Evolutionary conservation across 23 tunicate genomes (phyloP).

Genomic region (Trididemnum clinides): DNA sequence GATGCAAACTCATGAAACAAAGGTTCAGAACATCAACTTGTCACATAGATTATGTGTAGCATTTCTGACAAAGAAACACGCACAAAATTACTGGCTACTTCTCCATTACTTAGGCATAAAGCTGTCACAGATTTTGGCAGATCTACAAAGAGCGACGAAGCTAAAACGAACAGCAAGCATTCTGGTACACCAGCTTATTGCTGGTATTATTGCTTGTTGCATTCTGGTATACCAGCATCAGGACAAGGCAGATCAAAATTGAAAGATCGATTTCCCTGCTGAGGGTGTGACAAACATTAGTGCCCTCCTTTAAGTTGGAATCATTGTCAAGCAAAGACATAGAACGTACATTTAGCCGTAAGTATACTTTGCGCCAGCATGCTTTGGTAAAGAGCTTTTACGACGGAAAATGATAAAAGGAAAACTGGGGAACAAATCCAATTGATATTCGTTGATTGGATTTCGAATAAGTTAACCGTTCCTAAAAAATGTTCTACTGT

Average conservation of each 20-base stretch:
- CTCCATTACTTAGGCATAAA: not conserved
- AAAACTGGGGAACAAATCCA: too few relatives aligned
- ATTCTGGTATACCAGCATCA: not conserved
- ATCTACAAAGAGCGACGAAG: not conserved
- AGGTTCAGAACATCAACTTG: not conserved
- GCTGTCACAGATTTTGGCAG: not conserved
- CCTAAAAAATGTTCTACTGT: too few relatives aligned
- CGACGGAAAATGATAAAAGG: too few relatives aligned
- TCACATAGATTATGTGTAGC: not conserved
- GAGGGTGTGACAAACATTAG: not conserved
- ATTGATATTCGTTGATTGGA: too few relatives aligned
- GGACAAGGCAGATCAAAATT: not conserved
- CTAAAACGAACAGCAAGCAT: not conserved
- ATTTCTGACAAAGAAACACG: not conserved
- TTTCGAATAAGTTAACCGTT: too few relatives aligned
- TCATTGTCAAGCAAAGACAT: not conserved
- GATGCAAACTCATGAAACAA: not conserved
- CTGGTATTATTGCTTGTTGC: too few relatives aligned
- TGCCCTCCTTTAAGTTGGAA: not conserved
- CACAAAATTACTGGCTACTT: not conserved
- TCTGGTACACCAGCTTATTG: not conserved
- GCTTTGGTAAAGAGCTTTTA: too few relatives aligned
- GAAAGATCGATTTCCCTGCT: not conserved
- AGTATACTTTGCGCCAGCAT: not conserved
- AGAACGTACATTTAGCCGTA: not conserved